phyloP scores from a whole-genome alignment of 2,888 invertebrate species.

The Willowsia nigromaculata region DNA sequence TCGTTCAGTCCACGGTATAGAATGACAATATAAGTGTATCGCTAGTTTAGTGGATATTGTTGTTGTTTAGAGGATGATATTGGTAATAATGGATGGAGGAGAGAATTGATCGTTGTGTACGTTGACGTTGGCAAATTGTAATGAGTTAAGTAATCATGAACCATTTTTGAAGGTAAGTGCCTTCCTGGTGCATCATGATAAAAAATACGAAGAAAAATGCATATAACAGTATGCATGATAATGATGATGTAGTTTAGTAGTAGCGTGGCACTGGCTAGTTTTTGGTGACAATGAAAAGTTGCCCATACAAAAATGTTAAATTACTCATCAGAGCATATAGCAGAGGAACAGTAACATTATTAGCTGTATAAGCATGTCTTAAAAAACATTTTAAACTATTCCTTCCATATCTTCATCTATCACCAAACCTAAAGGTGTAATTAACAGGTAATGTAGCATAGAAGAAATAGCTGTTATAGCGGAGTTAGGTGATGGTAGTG shows the following conservation, averaged over 20 bases:
- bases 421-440: no score
- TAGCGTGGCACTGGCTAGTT: neutral
- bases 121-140: neutral
- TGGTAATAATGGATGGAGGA: neutral
- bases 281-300: constrained; percentile 33
- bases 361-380: neutral
- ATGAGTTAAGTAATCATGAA: constrained; percentile 19
- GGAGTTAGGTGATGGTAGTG: neutral
- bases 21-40: neutral
- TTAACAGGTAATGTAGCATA: no score
- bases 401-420: no score
- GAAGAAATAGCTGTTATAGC: neutral
- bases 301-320: neutral
- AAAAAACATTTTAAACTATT: no score
- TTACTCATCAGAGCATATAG: neutral
- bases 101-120: neutral
- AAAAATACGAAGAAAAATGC: neutral
- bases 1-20: neutral
- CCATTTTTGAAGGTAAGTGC: constrained; percentile 9
- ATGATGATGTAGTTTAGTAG: neutral
- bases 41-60: neutral
- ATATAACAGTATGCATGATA: neutral
- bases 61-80: neutral
- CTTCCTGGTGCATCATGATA: constrained; percentile 38
- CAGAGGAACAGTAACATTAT: neutral